Evolutionary conservation across 2,797 vertebrate genomes (phyloP).

Genomic region (Xiphophorus birchmanni): DNA sequence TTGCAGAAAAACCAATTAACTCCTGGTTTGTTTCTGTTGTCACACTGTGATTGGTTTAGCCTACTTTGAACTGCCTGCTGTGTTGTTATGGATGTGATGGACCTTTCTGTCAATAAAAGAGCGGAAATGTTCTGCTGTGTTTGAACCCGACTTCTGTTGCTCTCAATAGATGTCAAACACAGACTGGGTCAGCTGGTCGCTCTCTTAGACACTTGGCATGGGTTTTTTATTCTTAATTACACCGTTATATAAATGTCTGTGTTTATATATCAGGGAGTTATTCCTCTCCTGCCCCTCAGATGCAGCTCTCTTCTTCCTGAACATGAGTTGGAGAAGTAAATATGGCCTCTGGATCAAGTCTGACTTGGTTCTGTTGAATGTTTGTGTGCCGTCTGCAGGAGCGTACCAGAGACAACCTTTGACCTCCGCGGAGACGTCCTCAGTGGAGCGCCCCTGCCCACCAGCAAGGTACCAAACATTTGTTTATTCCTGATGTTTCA

Average conservation of each 20-base stretch:
- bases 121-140: constrained; percentile 21
- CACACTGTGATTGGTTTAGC: constrained; percentile 24
- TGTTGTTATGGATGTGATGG: constrained; percentile 18
- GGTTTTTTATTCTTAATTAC: constrained; percentile 41
- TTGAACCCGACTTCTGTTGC: constrained; percentile 26
- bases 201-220: constrained; percentile 10
- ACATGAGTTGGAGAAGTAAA: constrained; percentile 20
- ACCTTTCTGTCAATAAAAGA: constrained; percentile 3
- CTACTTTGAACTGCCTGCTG: constrained; percentile 10
- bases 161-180: constrained; percentile 18
- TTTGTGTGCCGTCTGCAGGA: constrained; percentile 72
- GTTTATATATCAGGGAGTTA: constrained; percentile 38
- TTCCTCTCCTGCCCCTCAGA: constrained; percentile 30
- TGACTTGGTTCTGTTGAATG: constrained; percentile 38
- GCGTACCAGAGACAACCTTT: constrained; percentile 93
- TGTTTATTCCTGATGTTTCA: not conserved
- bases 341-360: constrained; percentile 39
- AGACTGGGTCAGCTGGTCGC: not conserved
- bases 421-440: constrained; percentile 94
- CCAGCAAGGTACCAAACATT: constrained; percentile 88
- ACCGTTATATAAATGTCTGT: constrained; percentile 40
- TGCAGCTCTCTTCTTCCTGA: constrained; percentile 31
- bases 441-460: constrained; percentile 86
- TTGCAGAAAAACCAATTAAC: not conserved
- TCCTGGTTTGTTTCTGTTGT: not conserved